These are phyloP conservation scores for Calephelis nemesis DNA, from an alignment of 1,140 invertebrate genomes.

Conservation along the genomic window DNA sequence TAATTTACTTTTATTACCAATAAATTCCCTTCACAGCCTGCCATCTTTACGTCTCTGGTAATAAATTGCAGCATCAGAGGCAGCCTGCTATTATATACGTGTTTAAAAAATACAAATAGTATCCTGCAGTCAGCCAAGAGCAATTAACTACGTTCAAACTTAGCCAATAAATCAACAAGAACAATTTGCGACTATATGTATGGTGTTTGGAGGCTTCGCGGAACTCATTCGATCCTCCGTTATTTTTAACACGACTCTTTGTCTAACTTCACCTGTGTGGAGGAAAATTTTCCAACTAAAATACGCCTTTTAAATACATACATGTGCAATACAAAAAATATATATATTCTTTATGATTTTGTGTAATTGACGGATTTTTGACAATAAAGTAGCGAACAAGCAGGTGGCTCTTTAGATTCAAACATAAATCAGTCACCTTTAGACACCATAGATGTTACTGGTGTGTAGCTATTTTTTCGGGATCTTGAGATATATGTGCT, in stretches of 20 bases:
- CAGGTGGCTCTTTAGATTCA: no score
- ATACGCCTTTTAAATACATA: no score
- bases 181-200: constrained; percentile 21
- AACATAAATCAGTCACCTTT: no score
- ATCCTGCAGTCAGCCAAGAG: constrained; percentile 27
- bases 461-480: no score
- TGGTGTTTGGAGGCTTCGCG: constrained; percentile 21
- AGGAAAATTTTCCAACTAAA: no score
- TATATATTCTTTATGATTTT: no score
- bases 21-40: constrained; percentile 40
- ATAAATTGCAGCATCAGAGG: constrained; percentile 45
- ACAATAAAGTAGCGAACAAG: no score
- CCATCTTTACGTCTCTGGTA: constrained; percentile 36
- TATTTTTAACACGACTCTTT: neutral
- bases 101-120: constrained; percentile 55
- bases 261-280: no score
- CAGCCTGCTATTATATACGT: constrained; percentile 38
- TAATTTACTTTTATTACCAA: constrained; percentile 38
- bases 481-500: no score
- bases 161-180: constrained; percentile 45
- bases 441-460: no score
- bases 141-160: constrained; percentile 49
- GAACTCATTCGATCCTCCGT: constrained; percentile 8
- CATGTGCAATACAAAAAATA: no score
- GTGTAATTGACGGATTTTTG: no score